Evolutionary conservation across 2,113 vertebrate species (phyloP).

Genomic region (Anas platyrhynchos): DNA sequence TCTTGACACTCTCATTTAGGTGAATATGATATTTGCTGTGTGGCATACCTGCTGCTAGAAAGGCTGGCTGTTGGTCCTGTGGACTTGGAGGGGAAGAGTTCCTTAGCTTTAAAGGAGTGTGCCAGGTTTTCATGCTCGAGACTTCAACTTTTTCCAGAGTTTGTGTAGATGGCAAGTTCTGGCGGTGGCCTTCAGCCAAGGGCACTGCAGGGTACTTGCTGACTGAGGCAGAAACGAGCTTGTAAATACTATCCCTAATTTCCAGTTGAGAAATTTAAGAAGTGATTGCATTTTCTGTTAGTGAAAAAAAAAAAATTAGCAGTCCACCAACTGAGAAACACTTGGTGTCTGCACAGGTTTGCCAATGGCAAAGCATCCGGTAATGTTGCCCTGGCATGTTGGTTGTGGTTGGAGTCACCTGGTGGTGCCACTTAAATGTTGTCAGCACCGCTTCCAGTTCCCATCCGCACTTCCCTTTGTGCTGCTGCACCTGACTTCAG

Average conservation of each 20-base stretch:
- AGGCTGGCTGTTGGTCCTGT: not conserved
- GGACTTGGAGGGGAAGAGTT: not conserved
- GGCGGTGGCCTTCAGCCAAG: not conserved
- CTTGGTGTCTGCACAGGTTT: not conserved
- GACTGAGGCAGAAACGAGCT: not conserved
- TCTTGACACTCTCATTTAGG: not conserved
- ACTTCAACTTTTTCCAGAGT: not conserved
- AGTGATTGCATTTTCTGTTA: not conserved
- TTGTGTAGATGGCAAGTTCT: not conserved
- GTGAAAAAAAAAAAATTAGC: not conserved
- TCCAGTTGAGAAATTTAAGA: not conserved
- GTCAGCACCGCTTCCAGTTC: not conserved
- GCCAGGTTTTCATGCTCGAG: not conserved
- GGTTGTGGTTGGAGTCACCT: not conserved
- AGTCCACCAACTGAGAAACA: not conserved
- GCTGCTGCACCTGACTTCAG: not conserved
- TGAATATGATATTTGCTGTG: not conserved
- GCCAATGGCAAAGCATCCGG: not conserved
- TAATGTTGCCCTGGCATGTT: rapidly evolving
- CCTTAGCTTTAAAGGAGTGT: not conserved
- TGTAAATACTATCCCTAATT: not conserved
- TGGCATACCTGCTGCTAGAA: not conserved
- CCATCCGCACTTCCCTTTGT: not conserved
- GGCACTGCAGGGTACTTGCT: not conserved
- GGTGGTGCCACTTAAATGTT: not conserved